These are phyloP conservation scores for western clawed frog (Xenopus tropicalis) DNA, from an alignment of 2,113 vertebrate species.

Conservation along the genomic window UCB_Xtro_10.0 CM004448.2:8487001-8487500, in stretches of 20 bases:
- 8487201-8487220: slow-evolving; percentile 6
- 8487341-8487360: no score
- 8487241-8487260: not conserved
- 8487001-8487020: slow-evolving; percentile 22
- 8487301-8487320: no score
- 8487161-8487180: slow-evolving; percentile 5
- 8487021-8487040: slow-evolving; percentile 3
- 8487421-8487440: no score
- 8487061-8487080: slow-evolving; percentile 1
- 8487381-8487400: no score
- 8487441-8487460: no score
- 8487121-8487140: slow-evolving; percentile 14
- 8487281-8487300: no score
- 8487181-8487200: not conserved
- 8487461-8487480: no score
- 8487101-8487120: slow-evolving; percentile 18
- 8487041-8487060: slow-evolving; percentile 6
- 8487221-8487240: not conserved
- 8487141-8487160: slow-evolving; percentile 19
- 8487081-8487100: slow-evolving; percentile 16
- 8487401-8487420: no score
- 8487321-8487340: no score
- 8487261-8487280: no score
- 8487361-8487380: no score
- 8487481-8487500: no score